A percentile compares a stretch with the other conserved stretches of the same genome.
phyloP scores from a whole-genome alignment of 23 tunicate genomes.

The Halocynthia roretzi region DNA sequence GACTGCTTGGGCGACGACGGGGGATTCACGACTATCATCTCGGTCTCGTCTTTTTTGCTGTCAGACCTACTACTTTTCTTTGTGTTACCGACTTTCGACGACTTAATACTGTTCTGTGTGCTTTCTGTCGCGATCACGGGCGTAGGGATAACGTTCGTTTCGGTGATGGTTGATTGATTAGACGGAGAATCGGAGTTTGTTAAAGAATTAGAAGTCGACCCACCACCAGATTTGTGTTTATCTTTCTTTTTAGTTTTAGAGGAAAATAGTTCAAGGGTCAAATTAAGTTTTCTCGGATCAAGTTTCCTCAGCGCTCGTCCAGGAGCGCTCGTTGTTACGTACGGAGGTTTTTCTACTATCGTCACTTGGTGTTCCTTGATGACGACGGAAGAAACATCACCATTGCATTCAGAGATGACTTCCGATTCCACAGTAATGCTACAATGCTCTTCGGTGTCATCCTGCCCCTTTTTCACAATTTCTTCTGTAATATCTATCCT shows the following conservation, averaged over 20 bases:
- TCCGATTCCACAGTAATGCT: not conserved
- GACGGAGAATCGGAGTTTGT: constrained; percentile 8
- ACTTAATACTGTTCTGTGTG: not conserved
- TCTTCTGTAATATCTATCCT: too few species aligned
- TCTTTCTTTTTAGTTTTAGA: constrained; percentile 69
- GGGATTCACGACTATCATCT: not conserved
- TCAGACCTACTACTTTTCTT: not conserved
- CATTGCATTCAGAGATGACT: not conserved
- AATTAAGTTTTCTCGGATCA: constrained; percentile 88
- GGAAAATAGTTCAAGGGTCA: constrained; percentile 80
- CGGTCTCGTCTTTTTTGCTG: not conserved
- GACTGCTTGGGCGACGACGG: constrained; percentile 48
- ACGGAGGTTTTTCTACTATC: not conserved
- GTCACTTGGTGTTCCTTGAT: not conserved
- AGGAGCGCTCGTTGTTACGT: constrained; percentile 29
- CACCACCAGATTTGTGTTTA: constrained; percentile 13
- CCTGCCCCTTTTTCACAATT: not conserved
- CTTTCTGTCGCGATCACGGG: not conserved
- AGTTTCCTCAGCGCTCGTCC: constrained; percentile 80
- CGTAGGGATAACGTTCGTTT: not conserved
- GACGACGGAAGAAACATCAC: not conserved
- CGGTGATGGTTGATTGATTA: not conserved
- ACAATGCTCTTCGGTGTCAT: not conserved
- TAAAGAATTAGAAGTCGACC: constrained; percentile 26
- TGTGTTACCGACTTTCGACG: constrained; percentile 6